Base-by-base conservation (phyloP, 2,888 invertebrate species). In the Drosophila prolongata region DNA sequence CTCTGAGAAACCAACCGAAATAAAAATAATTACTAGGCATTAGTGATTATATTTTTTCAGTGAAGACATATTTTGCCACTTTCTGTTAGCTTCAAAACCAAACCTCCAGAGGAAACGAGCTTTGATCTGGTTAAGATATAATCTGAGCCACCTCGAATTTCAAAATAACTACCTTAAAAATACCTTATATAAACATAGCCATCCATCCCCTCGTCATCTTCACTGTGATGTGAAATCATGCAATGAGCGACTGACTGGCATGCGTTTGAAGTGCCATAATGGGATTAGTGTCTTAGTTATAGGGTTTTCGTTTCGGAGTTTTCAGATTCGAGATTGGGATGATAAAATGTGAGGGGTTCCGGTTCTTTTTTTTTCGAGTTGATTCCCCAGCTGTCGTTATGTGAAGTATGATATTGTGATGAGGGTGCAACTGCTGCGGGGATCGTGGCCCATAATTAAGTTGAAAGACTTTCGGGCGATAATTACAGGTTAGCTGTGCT, bases 201-300 rank as follows among this genome's bases (percentile, higher is more conserved):
- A 34, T 49, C 13, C 49, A 49, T 49, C 49, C 49, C 49, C 9
- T 49, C 49, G 13, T 49, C 49, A 34, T 40, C 56, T 53, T 53
- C 44, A 14, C 19, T 6, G 35, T 42, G 40, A 35, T 56, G 30
- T 19, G 53, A 16, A 34, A 65, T 66, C 65, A 35, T 44, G 64
- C 64, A 64, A 46, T 43, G 44, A 40, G 24, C 42, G 50, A 42
- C 52, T 27, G 65, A 44, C 53, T 60, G 54, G 61, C 80, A 79
- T 66, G 66, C 78, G 64, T 76, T 86, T 83, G 81, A 86, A 86
- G 78, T 86, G 84, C 71, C 79, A 81, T 79, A 85, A 83, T 81
- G 66, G 73, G 82, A 83, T 87, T 83, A 80, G 67, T 58, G 73
- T 75, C 75, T 74, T 52, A 35, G 58, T 56, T 49, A 19, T 38